phyloP scores from a whole-genome alignment of 1,140 invertebrate species.

The Pentalonia nigronervosa region DNA sequence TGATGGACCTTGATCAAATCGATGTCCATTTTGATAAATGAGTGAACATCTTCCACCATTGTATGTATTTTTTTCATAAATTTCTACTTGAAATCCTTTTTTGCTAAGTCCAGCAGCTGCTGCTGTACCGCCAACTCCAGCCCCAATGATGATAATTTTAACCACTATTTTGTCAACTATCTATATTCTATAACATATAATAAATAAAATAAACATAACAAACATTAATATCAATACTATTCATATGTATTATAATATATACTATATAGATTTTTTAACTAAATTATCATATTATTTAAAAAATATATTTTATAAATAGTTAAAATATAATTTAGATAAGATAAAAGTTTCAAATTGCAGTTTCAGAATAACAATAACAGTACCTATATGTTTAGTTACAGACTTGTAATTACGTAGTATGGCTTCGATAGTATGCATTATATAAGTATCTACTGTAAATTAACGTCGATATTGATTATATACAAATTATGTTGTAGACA shows the following conservation, averaged over 20 bases:
- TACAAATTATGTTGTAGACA: too few relatives aligned
- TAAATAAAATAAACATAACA: neutral
- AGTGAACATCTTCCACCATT: conserved; percentile 53
- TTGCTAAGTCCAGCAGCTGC: conserved; percentile 45
- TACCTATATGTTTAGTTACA: neutral
- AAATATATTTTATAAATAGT: too few relatives aligned
- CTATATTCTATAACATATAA: neutral
- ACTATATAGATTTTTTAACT: too few relatives aligned
- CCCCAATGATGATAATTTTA: conserved; percentile 31
- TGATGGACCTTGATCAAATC: conserved; percentile 53
- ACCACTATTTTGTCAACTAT: neutral
- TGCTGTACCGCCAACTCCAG: conserved; percentile 45
- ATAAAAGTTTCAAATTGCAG: too few relatives aligned
- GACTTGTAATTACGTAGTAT: neutral
- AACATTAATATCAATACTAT: neutral
- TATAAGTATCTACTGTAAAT: neutral
- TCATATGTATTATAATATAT: too few relatives aligned
- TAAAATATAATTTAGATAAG: too few relatives aligned
- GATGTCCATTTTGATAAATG: conserved; percentile 37
- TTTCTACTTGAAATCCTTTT: conserved; percentile 53
- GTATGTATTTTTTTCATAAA: conserved; percentile 52
- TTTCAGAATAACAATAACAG: neutral
- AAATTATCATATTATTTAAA: too few relatives aligned
- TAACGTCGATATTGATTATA: neutral
- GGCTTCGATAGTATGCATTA: neutral